phyloP scores from a whole-genome alignment of 2,888 invertebrate genomes.

The Seira sanloemensis region DNA sequence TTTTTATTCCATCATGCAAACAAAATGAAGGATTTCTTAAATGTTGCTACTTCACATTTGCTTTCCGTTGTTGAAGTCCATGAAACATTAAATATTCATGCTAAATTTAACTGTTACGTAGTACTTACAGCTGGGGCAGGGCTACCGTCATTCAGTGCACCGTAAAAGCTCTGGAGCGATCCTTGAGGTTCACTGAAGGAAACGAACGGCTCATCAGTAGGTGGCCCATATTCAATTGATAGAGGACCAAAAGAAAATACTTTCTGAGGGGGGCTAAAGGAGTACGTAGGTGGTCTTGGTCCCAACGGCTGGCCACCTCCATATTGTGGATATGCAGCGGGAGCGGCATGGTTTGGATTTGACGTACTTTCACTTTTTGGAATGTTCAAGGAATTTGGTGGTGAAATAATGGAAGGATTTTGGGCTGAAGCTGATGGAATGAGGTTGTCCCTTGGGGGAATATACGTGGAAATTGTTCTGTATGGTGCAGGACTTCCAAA shows the following conservation, averaged over 20 bases:
- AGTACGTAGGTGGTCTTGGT: not conserved
- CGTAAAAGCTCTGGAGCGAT: slow-evolving; percentile 44
- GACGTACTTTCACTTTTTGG: slow-evolving; percentile 48
- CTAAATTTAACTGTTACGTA: no score
- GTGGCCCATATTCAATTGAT: slow-evolving; percentile 66
- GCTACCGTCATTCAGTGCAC: slow-evolving; percentile 12
- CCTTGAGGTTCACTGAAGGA: slow-evolving; percentile 59
- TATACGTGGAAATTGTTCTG: slow-evolving; percentile 43
- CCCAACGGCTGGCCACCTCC: not conserved
- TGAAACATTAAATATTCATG: slow-evolving; percentile 16
- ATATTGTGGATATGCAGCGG: not conserved
- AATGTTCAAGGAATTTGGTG: not conserved
- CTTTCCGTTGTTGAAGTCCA: not conserved
- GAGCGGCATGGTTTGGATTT: not conserved
- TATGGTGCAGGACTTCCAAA: slow-evolving; percentile 33
- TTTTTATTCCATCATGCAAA: no score
- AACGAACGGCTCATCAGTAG: slow-evolving; percentile 50
- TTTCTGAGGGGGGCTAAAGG: slow-evolving; percentile 10
- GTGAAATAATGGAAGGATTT: slow-evolving; percentile 74
- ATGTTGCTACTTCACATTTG: not conserved
- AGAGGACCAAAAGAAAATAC: slow-evolving; percentile 46
- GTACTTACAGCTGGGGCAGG: not conserved
- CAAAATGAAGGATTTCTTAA: not conserved
- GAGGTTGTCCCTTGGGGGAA: slow-evolving; percentile 58
- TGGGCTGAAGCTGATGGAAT: slow-evolving; percentile 71